Conservation (phyloP, 2,113 vertebrate species). For the Corythornis cristatus region DNA sequence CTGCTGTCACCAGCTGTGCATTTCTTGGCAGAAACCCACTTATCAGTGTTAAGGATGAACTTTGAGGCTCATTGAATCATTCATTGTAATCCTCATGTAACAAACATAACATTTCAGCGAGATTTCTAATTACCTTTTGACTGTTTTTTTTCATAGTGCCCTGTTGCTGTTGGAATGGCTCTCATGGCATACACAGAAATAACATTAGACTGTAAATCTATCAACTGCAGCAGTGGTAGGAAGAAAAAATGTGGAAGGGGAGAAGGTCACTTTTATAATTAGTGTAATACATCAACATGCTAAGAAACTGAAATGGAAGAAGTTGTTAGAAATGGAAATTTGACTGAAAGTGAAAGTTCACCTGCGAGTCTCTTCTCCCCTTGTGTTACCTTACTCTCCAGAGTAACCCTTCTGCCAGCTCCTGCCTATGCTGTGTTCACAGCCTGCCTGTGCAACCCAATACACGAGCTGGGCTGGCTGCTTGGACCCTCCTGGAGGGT, state of each 20-base stretch:
- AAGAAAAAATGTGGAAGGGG: neutral
- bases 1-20: conserved; percentile 41
- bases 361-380: neutral
- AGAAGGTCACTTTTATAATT: conserved; percentile 48
- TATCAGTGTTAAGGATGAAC: conserved; percentile 49
- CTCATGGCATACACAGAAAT: conserved; percentile 25
- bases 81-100: conserved; percentile 43
- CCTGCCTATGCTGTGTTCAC: neutral
- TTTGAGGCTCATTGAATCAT: conserved; percentile 47
- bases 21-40: conserved; percentile 50
- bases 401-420: neutral
- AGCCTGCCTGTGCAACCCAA: conserved; percentile 12
- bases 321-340: conserved; percentile 63
- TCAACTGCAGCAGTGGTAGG: neutral
- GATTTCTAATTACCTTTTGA: conserved; percentile 62
- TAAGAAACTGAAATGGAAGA: conserved; percentile 40
- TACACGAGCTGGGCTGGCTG: neutral
- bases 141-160: conserved; percentile 3
- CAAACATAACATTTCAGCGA: conserved; percentile 65
- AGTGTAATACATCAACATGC: conserved; percentile 34
- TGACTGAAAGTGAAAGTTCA: conserved; percentile 54
- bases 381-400: neutral
- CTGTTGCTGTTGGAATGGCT: conserved; percentile 44
- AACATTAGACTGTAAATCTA: conserved; percentile 16
- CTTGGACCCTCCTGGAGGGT: neutral